These are phyloP conservation scores for Drosophila kurseongensis DNA, from an alignment of 1,140 invertebrate species.

Conservation along the genomic window DNA sequence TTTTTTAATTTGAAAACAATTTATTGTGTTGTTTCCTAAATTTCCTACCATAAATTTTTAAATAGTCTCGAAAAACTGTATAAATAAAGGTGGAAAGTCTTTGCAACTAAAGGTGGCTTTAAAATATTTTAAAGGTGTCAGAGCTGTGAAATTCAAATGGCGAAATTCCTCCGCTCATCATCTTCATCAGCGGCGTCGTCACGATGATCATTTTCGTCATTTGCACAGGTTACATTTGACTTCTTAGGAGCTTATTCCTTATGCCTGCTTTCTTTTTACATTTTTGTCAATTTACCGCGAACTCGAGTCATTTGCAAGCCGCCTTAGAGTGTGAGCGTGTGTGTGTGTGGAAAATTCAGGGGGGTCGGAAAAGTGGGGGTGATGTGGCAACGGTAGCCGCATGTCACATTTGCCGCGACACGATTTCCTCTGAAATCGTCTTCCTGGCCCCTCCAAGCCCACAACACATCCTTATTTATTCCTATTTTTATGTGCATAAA, in stretches of 20 bases:
- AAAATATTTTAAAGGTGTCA: constrained; percentile 29
- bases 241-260: constrained; percentile 37
- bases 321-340: not conserved
- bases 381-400: constrained; percentile 42
- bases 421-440: constrained; percentile 71
- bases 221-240: constrained; percentile 42
- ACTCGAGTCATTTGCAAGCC: constrained; percentile 62
- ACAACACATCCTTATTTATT: constrained; percentile 66
- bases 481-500: constrained; percentile 66
- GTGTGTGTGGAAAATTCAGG: constrained; percentile 1
- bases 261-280: constrained; percentile 46
- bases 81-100: not conserved
- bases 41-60: too few species aligned
- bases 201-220: constrained; percentile 47
- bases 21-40: too few species aligned
- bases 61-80: not conserved
- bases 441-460: constrained; percentile 11
- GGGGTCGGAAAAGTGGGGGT: not conserved
- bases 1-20: too few species aligned
- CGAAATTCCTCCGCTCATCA: constrained; percentile 28
- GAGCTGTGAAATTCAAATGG: constrained; percentile 14
- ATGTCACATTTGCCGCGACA: constrained; percentile 74
- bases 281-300: constrained; percentile 72
- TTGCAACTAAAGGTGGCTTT: constrained; percentile 18
- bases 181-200: constrained; percentile 17